Conservation (phyloP, 1,140 invertebrate species). For the Lordiphosa clarofinis region DNA sequence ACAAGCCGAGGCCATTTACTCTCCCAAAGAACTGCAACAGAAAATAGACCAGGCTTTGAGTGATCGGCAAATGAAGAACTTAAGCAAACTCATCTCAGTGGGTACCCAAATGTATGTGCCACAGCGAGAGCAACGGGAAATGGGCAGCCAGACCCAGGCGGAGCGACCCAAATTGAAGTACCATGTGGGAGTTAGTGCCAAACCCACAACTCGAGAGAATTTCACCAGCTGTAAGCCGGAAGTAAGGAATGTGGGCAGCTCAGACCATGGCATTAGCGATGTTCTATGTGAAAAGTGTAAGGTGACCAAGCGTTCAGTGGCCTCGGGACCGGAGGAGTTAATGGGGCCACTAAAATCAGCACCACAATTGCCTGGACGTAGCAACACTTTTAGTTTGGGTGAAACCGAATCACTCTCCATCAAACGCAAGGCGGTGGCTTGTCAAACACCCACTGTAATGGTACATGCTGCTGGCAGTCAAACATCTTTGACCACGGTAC, state of each 20-base stretch:
- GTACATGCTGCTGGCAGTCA: constrained; percentile 49
- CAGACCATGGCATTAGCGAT: constrained; percentile 80
- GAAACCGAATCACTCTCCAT: constrained; percentile 53
- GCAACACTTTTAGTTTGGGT: constrained; percentile 73
- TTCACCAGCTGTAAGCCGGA: constrained; percentile 77
- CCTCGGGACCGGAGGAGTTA: constrained; percentile 76
- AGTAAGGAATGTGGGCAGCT: constrained; percentile 79
- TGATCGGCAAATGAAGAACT: constrained; percentile 69
- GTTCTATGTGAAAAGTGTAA: constrained; percentile 81
- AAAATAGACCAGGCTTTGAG: constrained; percentile 42
- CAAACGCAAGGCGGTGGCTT: constrained; percentile 56
- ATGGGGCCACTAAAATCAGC: constrained; percentile 40
- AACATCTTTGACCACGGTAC: constrained; percentile 27
- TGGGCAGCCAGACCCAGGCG: constrained; percentile 58
- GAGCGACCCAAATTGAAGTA: constrained; percentile 56
- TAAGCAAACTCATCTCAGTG: constrained; percentile 58
- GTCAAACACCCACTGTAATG: constrained; percentile 40
- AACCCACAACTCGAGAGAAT: constrained; percentile 67
- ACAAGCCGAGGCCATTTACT: constrained; percentile 47
- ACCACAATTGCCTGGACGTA: constrained; percentile 55
- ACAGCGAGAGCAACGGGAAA: constrained; percentile 55
- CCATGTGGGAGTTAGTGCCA: constrained; percentile 42
- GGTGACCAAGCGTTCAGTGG: constrained; percentile 77
- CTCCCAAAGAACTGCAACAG: constrained; percentile 53
- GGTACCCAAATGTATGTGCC: constrained; percentile 74